A percentile compares a stretch with the other conserved stretches of the same genome.
These are phyloP conservation scores for Micromesistius poutassou DNA, from an alignment of 2,797 vertebrate species.

Conservation along the genomic window DNA sequence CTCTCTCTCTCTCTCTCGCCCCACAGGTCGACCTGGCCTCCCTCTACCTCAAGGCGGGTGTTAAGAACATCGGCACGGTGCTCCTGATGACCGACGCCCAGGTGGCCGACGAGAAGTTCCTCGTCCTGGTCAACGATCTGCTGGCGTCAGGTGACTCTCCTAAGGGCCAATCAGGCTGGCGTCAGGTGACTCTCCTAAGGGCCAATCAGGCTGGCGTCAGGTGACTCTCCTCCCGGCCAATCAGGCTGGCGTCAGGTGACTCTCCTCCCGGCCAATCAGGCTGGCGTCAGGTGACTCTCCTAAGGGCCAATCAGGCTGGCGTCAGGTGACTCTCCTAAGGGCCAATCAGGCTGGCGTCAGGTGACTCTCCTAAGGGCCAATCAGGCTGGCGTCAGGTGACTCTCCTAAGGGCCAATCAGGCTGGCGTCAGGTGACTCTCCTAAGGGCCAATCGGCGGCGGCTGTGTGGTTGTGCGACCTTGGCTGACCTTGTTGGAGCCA, in stretches of 20 bases:
- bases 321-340: no score
- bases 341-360: no score
- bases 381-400: no score
- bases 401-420: no score
- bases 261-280: no score
- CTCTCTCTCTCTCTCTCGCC: slow-evolving; percentile 19
- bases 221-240: no score
- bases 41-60: slow-evolving; percentile 85
- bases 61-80: slow-evolving; percentile 86
- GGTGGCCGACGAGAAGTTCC: slow-evolving; percentile 89
- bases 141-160: slow-evolving; percentile 84
- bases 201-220: no score
- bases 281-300: no score
- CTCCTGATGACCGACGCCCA: slow-evolving; percentile 92
- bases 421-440: no score
- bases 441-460: slow-evolving; percentile 31
- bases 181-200: no score
- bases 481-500: not conserved
- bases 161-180: slow-evolving; percentile 28
- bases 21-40: slow-evolving; percentile 83
- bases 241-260: no score
- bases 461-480: slow-evolving; percentile 20
- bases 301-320: slow-evolving; percentile 26
- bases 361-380: no score
- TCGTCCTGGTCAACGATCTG: slow-evolving; percentile 92